phyloP scores from a whole-genome alignment of 2,113 vertebrate genomes.

The Pithys albifrons region DNA sequence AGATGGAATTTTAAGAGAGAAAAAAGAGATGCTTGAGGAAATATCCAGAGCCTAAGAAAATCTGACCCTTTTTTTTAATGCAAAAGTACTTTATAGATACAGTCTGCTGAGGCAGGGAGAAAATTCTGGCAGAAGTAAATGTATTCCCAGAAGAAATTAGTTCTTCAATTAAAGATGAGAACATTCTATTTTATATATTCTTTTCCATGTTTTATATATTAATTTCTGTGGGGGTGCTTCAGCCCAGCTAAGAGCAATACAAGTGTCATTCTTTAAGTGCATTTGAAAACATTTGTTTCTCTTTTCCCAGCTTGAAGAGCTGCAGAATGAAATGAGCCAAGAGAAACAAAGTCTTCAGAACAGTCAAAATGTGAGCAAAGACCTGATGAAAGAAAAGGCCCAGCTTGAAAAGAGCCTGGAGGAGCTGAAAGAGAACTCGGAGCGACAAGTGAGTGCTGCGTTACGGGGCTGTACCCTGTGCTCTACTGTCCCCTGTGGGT shows the following conservation, averaged over 20 bases:
- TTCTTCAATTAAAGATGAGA: not conserved
- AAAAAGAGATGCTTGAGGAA: not conserved
- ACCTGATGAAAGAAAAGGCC: slow-evolving; percentile 95
- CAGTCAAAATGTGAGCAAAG: slow-evolving; percentile 87
- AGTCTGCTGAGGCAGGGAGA: not conserved
- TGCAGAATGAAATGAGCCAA: slow-evolving; percentile 83
- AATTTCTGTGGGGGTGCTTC: not conserved
- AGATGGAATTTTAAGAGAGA: not conserved
- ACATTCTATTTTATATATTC: not conserved
- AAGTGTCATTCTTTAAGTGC: not conserved
- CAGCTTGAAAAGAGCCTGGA: slow-evolving; percentile 94
- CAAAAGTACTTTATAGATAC: not conserved
- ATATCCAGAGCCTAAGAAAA: not conserved
- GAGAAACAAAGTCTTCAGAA: slow-evolving; percentile 88
- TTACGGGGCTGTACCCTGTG: not conserved
- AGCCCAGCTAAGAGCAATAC: not conserved
- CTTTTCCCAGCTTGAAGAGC: slow-evolving; percentile 83
- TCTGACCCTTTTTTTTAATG: not conserved
- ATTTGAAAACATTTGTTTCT: not conserved
- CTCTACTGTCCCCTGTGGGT: not conserved
- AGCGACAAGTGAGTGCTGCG: slow-evolving; percentile 85
- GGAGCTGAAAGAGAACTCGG: slow-evolving; percentile 90
- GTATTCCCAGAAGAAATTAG: not conserved
- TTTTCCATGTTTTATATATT: not conserved
- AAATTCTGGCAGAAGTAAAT: not conserved